Evolutionary conservation across 2,888 invertebrate genomes (phyloP), one percentile per base, ranked within the genome.

Genomic region (Stictocephala bisonia): DNA sequence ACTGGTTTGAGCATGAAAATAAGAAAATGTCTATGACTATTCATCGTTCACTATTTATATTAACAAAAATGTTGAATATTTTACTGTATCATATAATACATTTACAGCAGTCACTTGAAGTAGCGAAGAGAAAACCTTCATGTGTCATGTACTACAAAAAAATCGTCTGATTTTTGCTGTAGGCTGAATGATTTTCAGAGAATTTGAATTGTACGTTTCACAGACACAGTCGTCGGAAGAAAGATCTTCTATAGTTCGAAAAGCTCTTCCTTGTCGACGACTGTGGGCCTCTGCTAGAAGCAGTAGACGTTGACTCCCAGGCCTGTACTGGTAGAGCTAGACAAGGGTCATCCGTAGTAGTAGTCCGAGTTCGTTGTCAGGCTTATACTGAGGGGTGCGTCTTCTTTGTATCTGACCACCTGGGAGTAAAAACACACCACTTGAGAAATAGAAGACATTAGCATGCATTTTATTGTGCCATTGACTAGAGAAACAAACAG

Each of bases 301-400:
- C 87, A 87, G 83, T 87, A 87, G 82, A 87, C 87, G 82, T 87
- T 83, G 84, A 82, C 85, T 85, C 26, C 64, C 27, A 67, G 15
- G 74, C 48, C 18, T 11, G 27, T 22, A 27, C 35, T 40, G 58
- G 72, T n/a, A 60, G 56, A 11, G 73, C 56, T 44, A 40, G 67
- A 22, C 74, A 20, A 86, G 81, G 88, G 91, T 92, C 92, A 92
- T 88, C 92, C 92, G 82, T 91, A 92, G 83, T 92, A 92, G 83
- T 90, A 91, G 81, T 89, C 89, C 50, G 87, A 88, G 81, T 89
- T 89, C 77, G 89, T 87, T 83, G 88, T 87, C 81, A 88, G 85
- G 84, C 88, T 89, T 80, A 90, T 84, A 84, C 89, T 89, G 81
- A 90, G 85, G 0, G 90, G 87, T 85, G 86, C 72, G 53, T 75